These are phyloP conservation scores for Callosobruchus maculatus DNA, from an alignment of 2,888 invertebrate genomes.

Conservation along the genomic window DNA sequence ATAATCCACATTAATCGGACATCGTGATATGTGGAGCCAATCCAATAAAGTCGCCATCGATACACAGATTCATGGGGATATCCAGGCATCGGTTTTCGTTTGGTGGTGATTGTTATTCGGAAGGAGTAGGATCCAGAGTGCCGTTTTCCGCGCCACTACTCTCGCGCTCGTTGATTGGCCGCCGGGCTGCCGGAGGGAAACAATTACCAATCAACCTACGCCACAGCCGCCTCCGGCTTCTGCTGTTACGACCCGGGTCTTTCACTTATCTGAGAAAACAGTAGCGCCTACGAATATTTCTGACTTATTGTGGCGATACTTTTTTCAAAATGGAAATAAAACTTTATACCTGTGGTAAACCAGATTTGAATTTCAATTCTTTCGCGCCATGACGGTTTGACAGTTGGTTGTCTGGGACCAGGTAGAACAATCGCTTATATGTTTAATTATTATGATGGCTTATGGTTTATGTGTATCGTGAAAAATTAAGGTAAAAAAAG, in stretches of 20 bases:
- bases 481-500: too few relatives aligned
- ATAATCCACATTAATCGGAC: background rate
- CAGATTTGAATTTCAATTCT: too few relatives aligned
- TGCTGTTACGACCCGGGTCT: background rate
- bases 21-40: constrained; percentile 1
- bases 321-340: too few relatives aligned
- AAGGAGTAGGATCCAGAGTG: constrained; percentile 41
- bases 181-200: constrained; percentile 47
- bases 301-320: too few relatives aligned
- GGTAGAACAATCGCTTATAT: too few relatives aligned
- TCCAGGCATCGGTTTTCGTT: background rate
- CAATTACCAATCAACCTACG: constrained; percentile 43
- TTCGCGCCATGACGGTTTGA: too few relatives aligned
- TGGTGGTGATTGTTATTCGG: constrained; percentile 43
- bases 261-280: background rate
- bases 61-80: constrained; percentile 11
- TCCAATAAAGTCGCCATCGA: constrained; percentile 15
- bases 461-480: too few relatives aligned
- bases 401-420: too few relatives aligned
- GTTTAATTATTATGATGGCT: too few relatives aligned
- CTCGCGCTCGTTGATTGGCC: constrained; percentile 48
- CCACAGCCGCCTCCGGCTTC: constrained; percentile 25
- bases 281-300: background rate
- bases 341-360: too few relatives aligned
- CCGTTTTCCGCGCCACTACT: constrained; percentile 49